These are phyloP conservation scores for Mus spicilegus DNA, from an alignment of 2,113 vertebrate species.

Conservation along the genomic window DNA sequence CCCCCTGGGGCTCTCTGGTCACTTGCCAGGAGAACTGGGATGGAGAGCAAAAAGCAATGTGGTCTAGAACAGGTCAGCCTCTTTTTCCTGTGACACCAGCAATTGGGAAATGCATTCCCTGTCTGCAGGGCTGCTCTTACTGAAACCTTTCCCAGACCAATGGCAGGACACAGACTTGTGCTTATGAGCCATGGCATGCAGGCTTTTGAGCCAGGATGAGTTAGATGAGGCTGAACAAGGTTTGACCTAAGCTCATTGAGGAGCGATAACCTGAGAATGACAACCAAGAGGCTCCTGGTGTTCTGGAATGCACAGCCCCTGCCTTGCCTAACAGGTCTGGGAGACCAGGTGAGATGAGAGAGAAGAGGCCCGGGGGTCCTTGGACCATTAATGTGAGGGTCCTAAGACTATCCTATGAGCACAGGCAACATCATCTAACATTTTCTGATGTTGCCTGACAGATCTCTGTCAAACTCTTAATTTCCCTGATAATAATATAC, in stretches of 20 bases:
- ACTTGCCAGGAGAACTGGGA: neutral
- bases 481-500: neutral
- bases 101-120: constrained; percentile 44
- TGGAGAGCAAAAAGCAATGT: constrained; percentile 34
- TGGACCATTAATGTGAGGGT: neutral
- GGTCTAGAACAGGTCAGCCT: neutral
- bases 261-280: neutral
- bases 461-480: neutral
- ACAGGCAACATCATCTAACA: neutral
- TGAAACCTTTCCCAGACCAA: constrained; percentile 39
- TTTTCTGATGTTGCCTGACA: neutral
- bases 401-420: no score
- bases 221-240: neutral
- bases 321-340: neutral
- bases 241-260: neutral
- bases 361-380: neutral
- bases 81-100: constrained; percentile 7
- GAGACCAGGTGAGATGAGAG: neutral
- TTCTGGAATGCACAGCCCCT: neutral
- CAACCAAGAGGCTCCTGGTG: neutral
- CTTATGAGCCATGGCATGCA: neutral
- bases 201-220: neutral
- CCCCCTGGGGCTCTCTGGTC: neutral
- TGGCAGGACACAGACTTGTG: constrained; percentile 45
- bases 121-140: neutral